Evolutionary conservation across 2,113 vertebrate species (phyloP).

Genomic region (Rhinichthys klamathensis): DNA sequence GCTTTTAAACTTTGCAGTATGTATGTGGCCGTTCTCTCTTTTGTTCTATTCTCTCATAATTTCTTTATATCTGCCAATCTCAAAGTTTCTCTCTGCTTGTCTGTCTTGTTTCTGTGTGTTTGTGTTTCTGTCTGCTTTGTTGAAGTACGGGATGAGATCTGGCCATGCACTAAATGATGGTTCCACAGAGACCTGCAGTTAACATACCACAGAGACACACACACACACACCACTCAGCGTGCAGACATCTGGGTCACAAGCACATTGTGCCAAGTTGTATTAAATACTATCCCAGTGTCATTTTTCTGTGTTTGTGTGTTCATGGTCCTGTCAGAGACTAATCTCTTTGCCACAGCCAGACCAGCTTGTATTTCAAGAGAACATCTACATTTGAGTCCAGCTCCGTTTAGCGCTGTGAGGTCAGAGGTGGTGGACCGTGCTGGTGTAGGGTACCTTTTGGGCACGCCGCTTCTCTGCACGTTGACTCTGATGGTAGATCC

Average conservation of each 20-base stretch:
- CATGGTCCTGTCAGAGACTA: background rate
- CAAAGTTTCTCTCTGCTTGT: slow-evolving; percentile 13
- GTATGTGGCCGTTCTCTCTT: background rate
- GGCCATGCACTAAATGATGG: slow-evolving; percentile 29
- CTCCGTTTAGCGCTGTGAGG: background rate
- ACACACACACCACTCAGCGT: slow-evolving; percentile 34
- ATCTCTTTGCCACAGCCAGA: slow-evolving; percentile 26
- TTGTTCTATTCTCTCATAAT: background rate
- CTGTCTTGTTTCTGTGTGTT: slow-evolving; percentile 25
- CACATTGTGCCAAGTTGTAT: slow-evolving; percentile 34
- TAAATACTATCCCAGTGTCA: slow-evolving; percentile 18
- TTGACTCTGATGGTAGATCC: slow-evolving; percentile 98
- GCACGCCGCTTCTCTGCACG: slow-evolving; percentile 92
- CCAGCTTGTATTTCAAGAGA: background rate
- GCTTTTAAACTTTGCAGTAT: background rate
- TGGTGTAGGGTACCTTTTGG: slow-evolving; percentile 83
- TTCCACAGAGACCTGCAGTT: slow-evolving; percentile 40
- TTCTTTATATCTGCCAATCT: background rate
- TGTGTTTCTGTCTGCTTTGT: slow-evolving; percentile 32
- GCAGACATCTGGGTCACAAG: slow-evolving; percentile 37
- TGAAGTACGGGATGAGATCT: background rate
- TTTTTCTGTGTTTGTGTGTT: slow-evolving; percentile 13
- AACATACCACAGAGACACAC: slow-evolving; percentile 35
- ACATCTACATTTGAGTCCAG: background rate
- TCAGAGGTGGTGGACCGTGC: background rate